Conservation (phyloP, 53 echinoderm and acorn worm species). For the Astropecten irregularis region DNA sequence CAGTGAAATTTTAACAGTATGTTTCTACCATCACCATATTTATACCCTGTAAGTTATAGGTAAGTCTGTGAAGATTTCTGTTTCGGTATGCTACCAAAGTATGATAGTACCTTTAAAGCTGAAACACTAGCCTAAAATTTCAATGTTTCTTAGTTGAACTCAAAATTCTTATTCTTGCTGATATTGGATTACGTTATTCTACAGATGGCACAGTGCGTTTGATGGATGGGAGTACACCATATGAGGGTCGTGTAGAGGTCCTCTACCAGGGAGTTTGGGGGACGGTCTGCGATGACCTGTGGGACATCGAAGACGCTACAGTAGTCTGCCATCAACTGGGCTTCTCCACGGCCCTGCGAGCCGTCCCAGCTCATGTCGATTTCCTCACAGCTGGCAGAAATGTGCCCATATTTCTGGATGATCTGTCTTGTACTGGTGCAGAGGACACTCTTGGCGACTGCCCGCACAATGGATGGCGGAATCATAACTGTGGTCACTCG, state of each 20-base stretch:
- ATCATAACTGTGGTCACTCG: constrained; percentile 26
- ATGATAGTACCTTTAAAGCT: too few species aligned
- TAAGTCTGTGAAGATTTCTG: too few species aligned
- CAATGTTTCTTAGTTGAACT: too few species aligned
- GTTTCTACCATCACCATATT: too few species aligned
- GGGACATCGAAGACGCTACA: not conserved
- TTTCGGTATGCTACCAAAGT: too few species aligned
- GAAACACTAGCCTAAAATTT: too few species aligned
- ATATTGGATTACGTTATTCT: not conserved
- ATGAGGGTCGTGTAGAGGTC: constrained; percentile 15
- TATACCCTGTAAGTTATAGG: too few species aligned
- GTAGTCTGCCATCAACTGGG: not conserved
- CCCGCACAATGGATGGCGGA: constrained; percentile 13
- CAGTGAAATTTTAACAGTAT: too few species aligned
- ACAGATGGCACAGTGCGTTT: constrained; percentile 3
- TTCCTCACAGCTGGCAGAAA: not conserved
- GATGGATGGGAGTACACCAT: not conserved
- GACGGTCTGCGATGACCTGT: not conserved
- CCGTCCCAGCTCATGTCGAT: not conserved
- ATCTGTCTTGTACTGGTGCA: constrained; percentile 29
- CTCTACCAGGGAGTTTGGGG: constrained; percentile 6
- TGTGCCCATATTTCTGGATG: constrained; percentile 30
- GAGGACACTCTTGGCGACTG: constrained; percentile 37
- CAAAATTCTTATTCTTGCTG: too few species aligned
- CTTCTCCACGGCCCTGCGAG: not conserved